A percentile compares a stretch with the other conserved stretches of the same genome.
Evolutionary conservation across 2,797 vertebrate species (phyloP).

Genomic region (Premnoplex brunnescens): DNA sequence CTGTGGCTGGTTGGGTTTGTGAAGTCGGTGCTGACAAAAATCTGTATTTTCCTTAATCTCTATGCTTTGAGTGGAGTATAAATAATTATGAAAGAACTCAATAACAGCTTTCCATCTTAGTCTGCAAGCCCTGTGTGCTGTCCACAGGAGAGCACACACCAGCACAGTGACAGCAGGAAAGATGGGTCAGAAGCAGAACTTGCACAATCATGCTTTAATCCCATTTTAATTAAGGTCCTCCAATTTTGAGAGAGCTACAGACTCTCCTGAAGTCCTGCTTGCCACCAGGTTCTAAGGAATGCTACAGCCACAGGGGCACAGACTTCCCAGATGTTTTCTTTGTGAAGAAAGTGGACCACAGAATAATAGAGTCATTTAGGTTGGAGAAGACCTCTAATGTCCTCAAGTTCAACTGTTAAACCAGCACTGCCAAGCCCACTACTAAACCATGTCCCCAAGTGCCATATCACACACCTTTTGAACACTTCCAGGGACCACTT

Average conservation of each 20-base stretch:
- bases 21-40: neutral
- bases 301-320: neutral
- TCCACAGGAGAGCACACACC: neutral
- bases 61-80: neutral
- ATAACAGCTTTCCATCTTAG: neutral
- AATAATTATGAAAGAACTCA: neutral
- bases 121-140: neutral
- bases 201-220: neutral
- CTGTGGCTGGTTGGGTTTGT: neutral
- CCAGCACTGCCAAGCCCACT: neutral
- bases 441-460: neutral
- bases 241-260: neutral
- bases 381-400: neutral
- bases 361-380: no score
- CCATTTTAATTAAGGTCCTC: neutral
- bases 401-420: neutral
- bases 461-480: neutral
- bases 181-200: neutral
- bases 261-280: neutral
- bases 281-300: fast-evolving
- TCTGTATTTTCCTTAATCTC: neutral
- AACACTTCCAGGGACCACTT: neutral
- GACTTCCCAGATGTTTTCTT: neutral
- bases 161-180: neutral
- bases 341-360: neutral